Percentiles rank a stretch among this genome's conserved stretches.
These are phyloP conservation scores for Erebia palarica DNA, from an alignment of 2,888 invertebrate species.

Conservation along the genomic window DNA sequence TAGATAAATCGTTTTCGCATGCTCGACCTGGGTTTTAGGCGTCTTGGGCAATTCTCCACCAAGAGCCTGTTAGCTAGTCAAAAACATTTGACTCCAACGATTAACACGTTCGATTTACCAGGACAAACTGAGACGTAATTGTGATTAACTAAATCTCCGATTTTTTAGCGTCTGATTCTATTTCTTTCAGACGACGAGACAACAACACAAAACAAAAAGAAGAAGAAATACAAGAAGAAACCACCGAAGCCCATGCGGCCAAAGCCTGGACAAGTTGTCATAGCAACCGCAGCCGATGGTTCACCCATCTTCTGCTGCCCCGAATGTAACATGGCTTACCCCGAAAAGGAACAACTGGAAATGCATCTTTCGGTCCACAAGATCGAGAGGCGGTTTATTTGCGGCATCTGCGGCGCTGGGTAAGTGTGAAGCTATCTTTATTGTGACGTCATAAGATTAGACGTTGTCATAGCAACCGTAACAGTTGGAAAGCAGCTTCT, in stretches of 20 bases:
- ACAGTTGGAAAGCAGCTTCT: too few species aligned
- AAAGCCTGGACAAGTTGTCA: conserved; percentile 90
- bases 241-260: conserved; percentile 89
- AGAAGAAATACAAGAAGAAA: conserved; percentile 92
- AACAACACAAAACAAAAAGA: conserved; percentile 80
- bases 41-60: too few species aligned
- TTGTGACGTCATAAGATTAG: conserved; percentile 22
- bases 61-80: too few species aligned
- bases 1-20: too few species aligned
- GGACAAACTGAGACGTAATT: too few species aligned
- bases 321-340: conserved; percentile 91
- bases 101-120: too few species aligned
- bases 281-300: conserved; percentile 88
- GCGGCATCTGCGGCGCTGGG: conserved; percentile 90
- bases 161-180: not conserved
- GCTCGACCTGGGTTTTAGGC: too few species aligned
- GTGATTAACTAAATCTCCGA: too few species aligned
- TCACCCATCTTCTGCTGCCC: conserved; percentile 90
- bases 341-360: conserved; percentile 90
- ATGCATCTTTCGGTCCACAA: conserved; percentile 89
- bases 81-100: too few species aligned
- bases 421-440: conserved; percentile 47
- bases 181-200: conserved; percentile 56
- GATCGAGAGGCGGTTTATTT: conserved; percentile 90
- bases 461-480: not conserved